A percentile compares a stretch with the other conserved stretches of the same genome.
phyloP scores from a whole-genome alignment of 2,888 invertebrate genomes.

The Ophion ellenae region DNA sequence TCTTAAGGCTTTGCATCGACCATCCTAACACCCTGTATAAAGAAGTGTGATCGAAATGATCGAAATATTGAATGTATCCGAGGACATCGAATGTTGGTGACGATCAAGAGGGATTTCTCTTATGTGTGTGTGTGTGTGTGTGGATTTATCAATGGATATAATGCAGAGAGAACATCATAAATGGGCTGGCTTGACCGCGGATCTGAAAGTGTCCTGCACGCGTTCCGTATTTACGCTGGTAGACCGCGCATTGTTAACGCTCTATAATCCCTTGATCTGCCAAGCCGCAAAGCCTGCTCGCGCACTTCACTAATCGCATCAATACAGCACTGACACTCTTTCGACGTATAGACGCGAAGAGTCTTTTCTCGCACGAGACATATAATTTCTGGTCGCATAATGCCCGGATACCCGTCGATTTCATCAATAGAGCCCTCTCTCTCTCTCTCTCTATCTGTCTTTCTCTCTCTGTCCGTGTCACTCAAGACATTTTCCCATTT shows the following conservation, averaged over 20 bases:
- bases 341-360: constrained; percentile 37
- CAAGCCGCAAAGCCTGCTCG: constrained; percentile 69
- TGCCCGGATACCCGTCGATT: constrained; percentile 21
- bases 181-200: not conserved
- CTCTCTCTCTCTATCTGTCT: no score
- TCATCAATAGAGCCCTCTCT: not conserved
- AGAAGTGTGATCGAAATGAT: not conserved
- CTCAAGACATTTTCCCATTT: constrained; percentile 57
- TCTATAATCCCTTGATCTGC: constrained; percentile 70
- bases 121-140: no score
- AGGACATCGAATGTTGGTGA: not conserved
- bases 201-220: constrained; percentile 46
- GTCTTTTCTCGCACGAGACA: constrained; percentile 61
- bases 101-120: not conserved
- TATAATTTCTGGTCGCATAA: constrained; percentile 65
- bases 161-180: constrained; percentile 22
- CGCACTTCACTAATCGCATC: constrained; percentile 75
- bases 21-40: no score
- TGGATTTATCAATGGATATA: not conserved
- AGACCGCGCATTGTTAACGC: constrained; percentile 38
- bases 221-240: constrained; percentile 12
- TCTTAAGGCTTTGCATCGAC: no score
- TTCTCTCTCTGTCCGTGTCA: constrained; percentile 42
- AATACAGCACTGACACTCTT: constrained; percentile 64
- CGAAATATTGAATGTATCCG: not conserved